These are phyloP conservation scores for Drosophila borealis DNA, from an alignment of 2,888 invertebrate genomes.

Conservation along the genomic window DNA sequence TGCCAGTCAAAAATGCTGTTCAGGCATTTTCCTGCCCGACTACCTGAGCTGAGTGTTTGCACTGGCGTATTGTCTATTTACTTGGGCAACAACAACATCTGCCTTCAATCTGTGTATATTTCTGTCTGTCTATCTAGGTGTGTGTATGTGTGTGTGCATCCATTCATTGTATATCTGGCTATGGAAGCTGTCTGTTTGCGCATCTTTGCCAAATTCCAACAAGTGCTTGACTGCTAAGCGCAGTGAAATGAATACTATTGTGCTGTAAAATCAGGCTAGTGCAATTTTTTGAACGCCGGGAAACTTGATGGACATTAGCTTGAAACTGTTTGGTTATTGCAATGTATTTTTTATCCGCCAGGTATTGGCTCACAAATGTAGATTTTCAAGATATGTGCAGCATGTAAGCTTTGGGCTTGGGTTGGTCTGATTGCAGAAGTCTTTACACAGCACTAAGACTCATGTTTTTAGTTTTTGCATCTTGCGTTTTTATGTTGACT, in stretches of 20 bases:
- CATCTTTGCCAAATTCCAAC: constrained; percentile 36
- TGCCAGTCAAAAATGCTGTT: constrained; percentile 28
- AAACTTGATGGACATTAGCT: background rate
- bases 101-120: constrained; percentile 2
- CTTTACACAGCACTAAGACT: too few relatives aligned
- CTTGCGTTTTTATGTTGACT: too few relatives aligned
- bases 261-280: constrained; percentile 14
- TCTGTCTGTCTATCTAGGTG: background rate
- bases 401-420: too few relatives aligned
- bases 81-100: constrained; percentile 4
- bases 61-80: constrained; percentile 35
- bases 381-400: background rate
- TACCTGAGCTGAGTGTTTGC: constrained; percentile 26
- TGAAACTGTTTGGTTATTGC: background rate
- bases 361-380: background rate
- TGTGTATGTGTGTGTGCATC: background rate
- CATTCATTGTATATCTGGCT: constrained; percentile 25
- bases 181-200: constrained; percentile 16
- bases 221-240: constrained; percentile 10
- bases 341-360: background rate
- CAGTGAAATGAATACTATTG: constrained; percentile 24
- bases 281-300: background rate
- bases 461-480: too few relatives aligned
- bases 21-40: constrained; percentile 23
- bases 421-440: too few relatives aligned